Evolutionary conservation across 2,113 vertebrate species (phyloP), one percentile per base, ranked within the genome.

Genomic region (Hydrochoerus hydrochaeris): DNA sequence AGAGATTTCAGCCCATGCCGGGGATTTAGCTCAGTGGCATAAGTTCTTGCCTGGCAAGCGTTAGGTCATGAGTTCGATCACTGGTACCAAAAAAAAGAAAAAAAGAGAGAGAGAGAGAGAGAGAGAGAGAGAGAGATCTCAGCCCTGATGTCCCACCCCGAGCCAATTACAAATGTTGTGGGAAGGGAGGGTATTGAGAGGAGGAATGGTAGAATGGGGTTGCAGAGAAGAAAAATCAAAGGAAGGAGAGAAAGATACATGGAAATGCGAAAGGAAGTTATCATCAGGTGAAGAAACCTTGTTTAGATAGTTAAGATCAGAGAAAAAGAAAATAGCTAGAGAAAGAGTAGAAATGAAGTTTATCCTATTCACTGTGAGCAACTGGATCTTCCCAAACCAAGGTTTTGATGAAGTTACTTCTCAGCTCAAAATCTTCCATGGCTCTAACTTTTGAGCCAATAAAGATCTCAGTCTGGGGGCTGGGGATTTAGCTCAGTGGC

Each of bases 151-250:
- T 60, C 30, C 52, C 11, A 5, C 20, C 35, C 17, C 32, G 73
- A 93, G 60, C 73, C 8, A 4, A 96, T 96, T 95, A 97, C 91
- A 97, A 87, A 93, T 96, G 95, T 94, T 91, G 35, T 91, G 85
- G n/a, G 93, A 89, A 91, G 46, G 1, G 52, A 54, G 60, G 75
- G 5, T 58, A 52, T 44, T 92, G 86, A 82, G 80, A 93, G 77
- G 54, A 92, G 87, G 90, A 85, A 94, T 71, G 38, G 22, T 57
- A 88, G 88, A 71, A 65, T 44, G 5, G 67, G 35, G 65, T 46
- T 91, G 2, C 75, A 92, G 94, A 69, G 93, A 95, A 92, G 81
- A 67, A 94, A 96, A 96, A 57, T 46, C 89, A 77, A 85, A 94
- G 65, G 73, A 93, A 92, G 60, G 77, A 86, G 71, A 4, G 13